Base-by-base conservation (phyloP, 2,888 invertebrate species). In the Trissolcus japonicus region DNA sequence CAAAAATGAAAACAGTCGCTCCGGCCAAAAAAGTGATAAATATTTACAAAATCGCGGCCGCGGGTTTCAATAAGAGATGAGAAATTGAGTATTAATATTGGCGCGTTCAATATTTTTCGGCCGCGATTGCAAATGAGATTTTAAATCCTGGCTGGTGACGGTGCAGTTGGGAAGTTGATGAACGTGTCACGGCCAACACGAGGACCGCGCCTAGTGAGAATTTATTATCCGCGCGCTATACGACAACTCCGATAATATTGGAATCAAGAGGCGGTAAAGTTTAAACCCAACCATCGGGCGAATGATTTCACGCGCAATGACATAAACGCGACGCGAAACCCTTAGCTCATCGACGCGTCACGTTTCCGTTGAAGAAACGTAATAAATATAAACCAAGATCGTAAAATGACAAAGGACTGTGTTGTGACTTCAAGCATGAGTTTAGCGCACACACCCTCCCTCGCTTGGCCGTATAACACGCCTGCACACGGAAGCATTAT, bases 401-500 rank as follows among this genome's bases (percentile, higher is more conserved):
- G 55, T 76, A 76, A 76, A 76, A 43, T 25, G 60, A 16, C 65
- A n/a, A 48, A 79, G 80, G 80, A 83, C 81, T 82, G 81, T 81
- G 77, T 67, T 67, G 76, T 73, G 80, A 80, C 79, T 67, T 61
- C 74, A 60, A 72, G 72, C 72, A 71, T 75, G 72, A 81, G 61
- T 78, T 81, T 81, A 82, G 81, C 80, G 80, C 80, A 63, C 48
- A 63, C 76, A 16, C 16, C 14, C 16, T 0, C 79, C 81, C 80
- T 81, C 80, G 78, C 78, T 77, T 79, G 63, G 66, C 74, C 65
- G 78, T 79, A 81, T 81, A 81, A 76, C 25, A 25, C 74, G 76
- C 79, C 51, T 78, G 57, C 74, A 68, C 72, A 67, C 79, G 67
- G 66, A 76, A 73, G 78, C 68, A 79, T 82, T 81, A 83, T 83